Evolutionary conservation across 1,140 invertebrate species (phyloP).

Genomic region (Tribolium castaneum): DNA sequence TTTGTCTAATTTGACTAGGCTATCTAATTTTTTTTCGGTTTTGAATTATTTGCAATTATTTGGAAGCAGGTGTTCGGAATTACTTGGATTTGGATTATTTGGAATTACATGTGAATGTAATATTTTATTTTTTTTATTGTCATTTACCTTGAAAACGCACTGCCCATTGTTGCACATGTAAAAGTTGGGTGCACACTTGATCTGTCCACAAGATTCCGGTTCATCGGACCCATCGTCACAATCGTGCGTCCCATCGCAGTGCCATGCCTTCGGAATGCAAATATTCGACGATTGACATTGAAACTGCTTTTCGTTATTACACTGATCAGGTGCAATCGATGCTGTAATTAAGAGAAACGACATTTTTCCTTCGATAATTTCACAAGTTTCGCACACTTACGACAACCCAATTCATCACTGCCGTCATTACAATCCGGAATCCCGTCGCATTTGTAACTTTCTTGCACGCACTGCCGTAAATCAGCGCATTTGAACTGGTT

Average conservation of each 20-base stretch:
- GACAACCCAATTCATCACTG: constrained; percentile 90
- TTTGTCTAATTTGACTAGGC: too few relatives aligned
- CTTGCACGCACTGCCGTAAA: constrained; percentile 91
- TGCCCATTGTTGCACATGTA: constrained; percentile 89
- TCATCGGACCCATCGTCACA: constrained; percentile 95
- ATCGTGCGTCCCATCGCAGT: constrained; percentile 93
- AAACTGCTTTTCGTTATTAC: constrained; percentile 90
- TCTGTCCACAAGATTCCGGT: constrained; percentile 82
- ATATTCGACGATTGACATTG: constrained; percentile 87
- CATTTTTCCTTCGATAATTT: neutral
- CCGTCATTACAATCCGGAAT: constrained; percentile 93
- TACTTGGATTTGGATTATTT: too few relatives aligned
- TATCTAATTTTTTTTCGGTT: too few relatives aligned
- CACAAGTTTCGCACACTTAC: constrained; percentile 62
- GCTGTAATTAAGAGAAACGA: constrained; percentile 61
- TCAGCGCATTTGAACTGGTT: constrained; percentile 94
- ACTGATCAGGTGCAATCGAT: constrained; percentile 84
- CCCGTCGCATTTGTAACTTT: constrained; percentile 94
- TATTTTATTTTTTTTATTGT: too few relatives aligned
- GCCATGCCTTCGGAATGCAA: constrained; percentile 94
- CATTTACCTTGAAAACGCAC: constrained; percentile 83
- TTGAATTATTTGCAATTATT: too few relatives aligned
- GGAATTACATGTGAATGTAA: too few relatives aligned
- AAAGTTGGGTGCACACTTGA: constrained; percentile 79
- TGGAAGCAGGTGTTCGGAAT: too few relatives aligned